Base-by-base conservation (phyloP, 2,797 vertebrate species). In the Rhinophrynus dorsalis region DNA sequence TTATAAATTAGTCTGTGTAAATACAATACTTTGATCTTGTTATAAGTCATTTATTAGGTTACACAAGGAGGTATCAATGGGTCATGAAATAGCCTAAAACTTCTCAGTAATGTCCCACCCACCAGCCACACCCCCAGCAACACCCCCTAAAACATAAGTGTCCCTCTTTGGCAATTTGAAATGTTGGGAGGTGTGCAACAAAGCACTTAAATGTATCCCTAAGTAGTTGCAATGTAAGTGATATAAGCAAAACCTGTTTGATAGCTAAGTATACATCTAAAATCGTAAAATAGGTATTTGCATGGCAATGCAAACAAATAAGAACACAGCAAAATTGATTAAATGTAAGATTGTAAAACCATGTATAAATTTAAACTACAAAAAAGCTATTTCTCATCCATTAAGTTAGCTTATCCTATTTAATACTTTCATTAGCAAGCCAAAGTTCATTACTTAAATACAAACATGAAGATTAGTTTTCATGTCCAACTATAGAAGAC, bases 401-500 rank as follows among this genome's bases (percentile, higher is more conserved):
- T 71, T 56, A 71, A 47, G 40, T 63, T 64, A 70, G 61, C 65
- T 72, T 72, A 72, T 65, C 52, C 69, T 56, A 59, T 66, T 40
- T 72, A 64, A 72, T 72, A 66, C 69, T 72, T 72, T 72, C 54
- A 65, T 74, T 30, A 74, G 18, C 42, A 51, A 71, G 44, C 50
- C 30, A 65, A 50, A 29, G 45, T 56, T 0, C 23, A 76, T 63
- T 59, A 10, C 27, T 13, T 18, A 62, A 60, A 72, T 65, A 54
- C 52, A 72, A 72, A 72, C 69, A 66, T 72, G 35, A 72, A 72
- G 60, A 64, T 71, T 71, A 71, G 44, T 50, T 72, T 35, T 51
- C 69, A 59, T 59, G 33, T 26, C 68, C 32, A 18, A 66, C 69
- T 59, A 65, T 64, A 56, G 45, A 65, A 72, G 33, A 72, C 69